Evolutionary conservation across 2,888 invertebrate genomes (phyloP).

Genomic region (Sminthurinus aureus): DNA sequence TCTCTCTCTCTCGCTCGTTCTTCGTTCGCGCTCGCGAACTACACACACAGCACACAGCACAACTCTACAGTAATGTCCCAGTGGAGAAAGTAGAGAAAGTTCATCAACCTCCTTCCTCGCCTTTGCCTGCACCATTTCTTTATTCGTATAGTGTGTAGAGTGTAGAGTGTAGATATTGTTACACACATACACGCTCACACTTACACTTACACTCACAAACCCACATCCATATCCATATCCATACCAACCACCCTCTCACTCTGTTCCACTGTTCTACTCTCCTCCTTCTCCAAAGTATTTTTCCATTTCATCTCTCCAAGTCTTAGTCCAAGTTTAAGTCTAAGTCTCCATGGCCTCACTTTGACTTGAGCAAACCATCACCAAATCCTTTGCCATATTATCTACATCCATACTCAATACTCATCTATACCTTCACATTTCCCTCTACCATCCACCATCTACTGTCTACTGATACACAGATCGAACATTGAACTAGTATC

Average conservation of each 20-base stretch:
- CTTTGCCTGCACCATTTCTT: constrained; percentile 4
- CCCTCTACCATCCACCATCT: no score
- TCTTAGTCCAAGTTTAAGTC: background rate
- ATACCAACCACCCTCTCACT: no score
- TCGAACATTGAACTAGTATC: no score
- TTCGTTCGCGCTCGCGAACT: no score
- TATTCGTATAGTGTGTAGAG: no score
- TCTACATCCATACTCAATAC: background rate
- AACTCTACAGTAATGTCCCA: constrained; percentile 14
- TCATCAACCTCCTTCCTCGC: constrained; percentile 34
- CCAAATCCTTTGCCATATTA: background rate
- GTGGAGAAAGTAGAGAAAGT: constrained; percentile 6
- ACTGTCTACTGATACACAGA: no score
- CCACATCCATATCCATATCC: background rate
- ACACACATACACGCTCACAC: no score
- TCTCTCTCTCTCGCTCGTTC: background rate
- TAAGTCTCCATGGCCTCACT: background rate
- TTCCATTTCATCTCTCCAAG: background rate
- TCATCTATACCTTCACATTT: background rate
- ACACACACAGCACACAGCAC: background rate
- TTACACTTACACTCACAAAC: no score
- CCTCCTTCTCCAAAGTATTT: background rate
- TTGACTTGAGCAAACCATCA: constrained; percentile 12
- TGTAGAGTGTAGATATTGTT: no score
- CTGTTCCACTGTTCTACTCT: background rate